Evolutionary conservation across 1,140 invertebrate genomes (phyloP).

Genomic region (Cepaea nemoralis): DNA sequence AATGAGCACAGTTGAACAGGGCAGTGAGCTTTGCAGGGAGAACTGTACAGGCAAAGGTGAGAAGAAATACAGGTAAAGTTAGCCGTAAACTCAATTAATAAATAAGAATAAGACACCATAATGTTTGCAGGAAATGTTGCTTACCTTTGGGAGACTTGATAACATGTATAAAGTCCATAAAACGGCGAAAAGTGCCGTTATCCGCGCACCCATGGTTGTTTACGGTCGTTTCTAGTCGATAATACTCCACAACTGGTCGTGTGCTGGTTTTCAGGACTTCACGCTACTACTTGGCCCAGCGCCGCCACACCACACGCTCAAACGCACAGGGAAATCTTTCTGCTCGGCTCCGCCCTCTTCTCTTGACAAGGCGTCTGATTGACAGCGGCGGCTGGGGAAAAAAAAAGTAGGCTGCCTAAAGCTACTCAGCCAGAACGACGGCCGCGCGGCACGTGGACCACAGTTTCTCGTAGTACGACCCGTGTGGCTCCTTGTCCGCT

Average conservation of each 20-base stretch:
- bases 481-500: background rate
- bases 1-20: background rate
- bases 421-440: background rate
- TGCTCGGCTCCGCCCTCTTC: background rate
- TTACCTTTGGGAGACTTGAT: background rate
- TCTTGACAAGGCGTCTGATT: background rate
- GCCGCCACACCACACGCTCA: background rate
- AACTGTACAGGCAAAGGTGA: background rate
- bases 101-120: no score
- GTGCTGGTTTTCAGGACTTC: background rate
- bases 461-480: background rate
- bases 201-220: background rate
- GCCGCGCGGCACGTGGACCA: constrained; percentile 16
- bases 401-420: background rate
- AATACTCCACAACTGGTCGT: background rate
- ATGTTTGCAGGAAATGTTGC: background rate
- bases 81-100: no score
- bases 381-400: constrained; percentile 4
- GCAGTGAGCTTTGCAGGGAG: background rate
- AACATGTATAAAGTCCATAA: constrained; percentile 15
- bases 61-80: background rate
- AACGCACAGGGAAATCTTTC: background rate
- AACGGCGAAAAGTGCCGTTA: constrained; percentile 20
- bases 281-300: background rate
- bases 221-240: background rate